Base-by-base conservation (phyloP, 2,113 vertebrate species). In the Erythrolamprus reginae region DNA sequence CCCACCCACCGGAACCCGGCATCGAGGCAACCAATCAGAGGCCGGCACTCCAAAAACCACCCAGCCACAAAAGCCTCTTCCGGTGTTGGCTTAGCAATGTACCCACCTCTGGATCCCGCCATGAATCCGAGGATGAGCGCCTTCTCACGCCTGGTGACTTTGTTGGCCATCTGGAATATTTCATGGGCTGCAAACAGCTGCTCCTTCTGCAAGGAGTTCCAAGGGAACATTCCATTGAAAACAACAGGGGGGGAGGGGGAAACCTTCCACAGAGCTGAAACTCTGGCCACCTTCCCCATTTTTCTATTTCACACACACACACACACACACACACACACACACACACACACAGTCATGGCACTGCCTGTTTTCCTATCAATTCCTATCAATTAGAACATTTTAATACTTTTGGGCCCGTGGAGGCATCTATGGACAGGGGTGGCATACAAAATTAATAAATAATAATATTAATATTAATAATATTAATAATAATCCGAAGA, bases 111-210 rank as follows among this genome's bases (percentile, higher is more conserved):
- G 70, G 98, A 99, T 96, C 99, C 99, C 2, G 99, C 99, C 99
- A 99, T 99, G 97, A 99, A 99, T 93, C 99, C 99, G 95, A 99
- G 97, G 90, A 99, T 99, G 82, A 99, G 98, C 38, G 99, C 98
- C 94, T 99, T 99, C 96, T 99, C 99, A 1, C 98, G 98, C 92
- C 98, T 97, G 1, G 99, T 99, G 88, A 99, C 98, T 95, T 99
- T 99, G 98, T 99, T 99, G 96, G 99, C 99, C 0, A 99, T 99
- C 97, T 99, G 99, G 97, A 99, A 99, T 98, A 99, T 99, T 96
- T 99, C 99, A 95, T 99, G 99, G 2, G 99, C 99, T 0, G 99
- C 99, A 52, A 98, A 99, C 98, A 99, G 99, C 96, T 99, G 99
- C 95, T 99, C 98, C 93, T 97, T 98, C 99, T 99, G 97, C 82